Evolutionary conservation across 2,797 vertebrate species (phyloP).

Genomic region (Rhadinocentrus ornatus): DNA sequence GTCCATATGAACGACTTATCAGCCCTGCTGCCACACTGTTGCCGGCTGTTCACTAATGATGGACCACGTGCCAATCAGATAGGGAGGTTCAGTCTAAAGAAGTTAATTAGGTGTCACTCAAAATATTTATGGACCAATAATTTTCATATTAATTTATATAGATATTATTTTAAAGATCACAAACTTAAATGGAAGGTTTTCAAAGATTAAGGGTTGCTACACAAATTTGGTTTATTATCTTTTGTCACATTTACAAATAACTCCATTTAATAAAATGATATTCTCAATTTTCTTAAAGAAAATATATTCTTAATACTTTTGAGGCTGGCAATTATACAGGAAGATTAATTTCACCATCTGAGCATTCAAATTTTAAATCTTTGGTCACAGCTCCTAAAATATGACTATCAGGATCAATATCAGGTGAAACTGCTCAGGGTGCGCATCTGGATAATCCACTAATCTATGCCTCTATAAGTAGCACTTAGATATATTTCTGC

Average conservation of each 20-base stretch:
- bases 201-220: constrained; percentile 33
- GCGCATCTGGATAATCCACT: constrained; percentile 23
- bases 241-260: constrained; percentile 29
- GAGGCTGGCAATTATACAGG: constrained; percentile 16
- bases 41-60: constrained; percentile 66
- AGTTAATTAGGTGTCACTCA: constrained; percentile 15
- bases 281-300: constrained; percentile 32
- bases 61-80: constrained; percentile 54
- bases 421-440: constrained; percentile 6
- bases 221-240: constrained; percentile 51
- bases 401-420: neutral
- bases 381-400: constrained; percentile 41
- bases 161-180: neutral
- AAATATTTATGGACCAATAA: neutral
- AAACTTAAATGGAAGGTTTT: constrained; percentile 20
- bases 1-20: constrained; percentile 68
- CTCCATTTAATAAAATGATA: constrained; percentile 24
- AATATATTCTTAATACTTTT: constrained; percentile 50
- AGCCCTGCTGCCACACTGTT: constrained; percentile 66
- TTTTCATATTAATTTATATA: neutral
- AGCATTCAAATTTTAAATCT: constrained; percentile 13
- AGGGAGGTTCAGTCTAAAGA: constrained; percentile 14
- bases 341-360: constrained; percentile 17
- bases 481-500: constrained; percentile 18
- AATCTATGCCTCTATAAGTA: constrained; percentile 21